phyloP scores from a whole-genome alignment of 2,113 vertebrate genomes.

The Microtus richardsoni region DNA sequence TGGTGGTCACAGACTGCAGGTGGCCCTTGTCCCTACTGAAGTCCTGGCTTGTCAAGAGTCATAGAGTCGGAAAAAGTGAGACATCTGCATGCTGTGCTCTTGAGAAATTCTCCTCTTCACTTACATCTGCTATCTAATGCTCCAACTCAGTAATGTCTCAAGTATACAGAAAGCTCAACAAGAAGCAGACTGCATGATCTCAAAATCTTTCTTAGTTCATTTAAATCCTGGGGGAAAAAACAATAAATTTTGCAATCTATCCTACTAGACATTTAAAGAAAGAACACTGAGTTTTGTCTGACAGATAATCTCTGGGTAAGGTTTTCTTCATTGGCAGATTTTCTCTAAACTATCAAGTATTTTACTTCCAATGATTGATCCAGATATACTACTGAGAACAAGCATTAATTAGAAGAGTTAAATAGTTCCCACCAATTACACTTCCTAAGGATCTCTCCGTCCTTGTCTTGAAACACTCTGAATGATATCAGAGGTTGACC shows the following conservation, averaged over 20 bases:
- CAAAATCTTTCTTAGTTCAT: conserved; percentile 48
- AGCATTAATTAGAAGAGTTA: conserved; percentile 39
- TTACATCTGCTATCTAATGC: conserved; percentile 43
- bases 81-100: neutral
- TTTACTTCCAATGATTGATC: conserved; percentile 63
- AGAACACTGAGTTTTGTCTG: conserved; percentile 45
- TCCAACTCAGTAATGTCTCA: conserved; percentile 20
- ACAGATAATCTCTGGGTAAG: conserved; percentile 50
- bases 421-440: conserved; percentile 73
- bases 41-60: neutral
- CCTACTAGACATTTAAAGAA: conserved; percentile 42
- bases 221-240: conserved; percentile 58
- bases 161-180: conserved; percentile 5
- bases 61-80: neutral
- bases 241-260: conserved; percentile 1
- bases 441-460: conserved; percentile 55
- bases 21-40: neutral
- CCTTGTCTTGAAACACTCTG: conserved; percentile 15
- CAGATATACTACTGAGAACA: conserved; percentile 66
- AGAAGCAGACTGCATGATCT: conserved; percentile 50
- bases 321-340: conserved; percentile 25
- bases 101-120: conserved; percentile 48
- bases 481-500: conserved; percentile 15
- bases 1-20: neutral
- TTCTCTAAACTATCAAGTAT: conserved; percentile 68